Evolutionary conservation across 2,797 vertebrate genomes (phyloP).

Genomic region (Enteromius mattozi): DNA sequence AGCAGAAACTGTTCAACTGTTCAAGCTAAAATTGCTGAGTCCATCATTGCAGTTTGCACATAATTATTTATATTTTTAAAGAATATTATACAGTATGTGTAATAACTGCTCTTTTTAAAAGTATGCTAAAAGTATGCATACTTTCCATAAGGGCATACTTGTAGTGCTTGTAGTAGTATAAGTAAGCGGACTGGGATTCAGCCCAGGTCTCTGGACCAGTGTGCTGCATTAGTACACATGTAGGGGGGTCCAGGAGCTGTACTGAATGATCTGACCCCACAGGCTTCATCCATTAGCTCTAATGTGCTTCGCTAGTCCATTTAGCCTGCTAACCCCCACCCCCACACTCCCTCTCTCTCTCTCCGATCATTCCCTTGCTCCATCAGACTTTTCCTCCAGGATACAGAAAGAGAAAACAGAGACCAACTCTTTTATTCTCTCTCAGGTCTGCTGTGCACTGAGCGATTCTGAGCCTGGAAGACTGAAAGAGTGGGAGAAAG

Average conservation of each 20-base stretch:
- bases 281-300: conserved; percentile 55
- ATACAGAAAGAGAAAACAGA: conserved; percentile 26
- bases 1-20: neutral
- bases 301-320: conserved; percentile 52
- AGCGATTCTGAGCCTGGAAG: conserved; percentile 12
- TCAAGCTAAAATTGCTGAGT: neutral
- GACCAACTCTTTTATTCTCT: conserved; percentile 6
- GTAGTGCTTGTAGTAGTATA: neutral
- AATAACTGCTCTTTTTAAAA: neutral
- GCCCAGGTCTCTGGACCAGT: conserved; percentile 5
- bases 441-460: neutral
- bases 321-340: conserved; percentile 38
- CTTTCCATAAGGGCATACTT: neutral
- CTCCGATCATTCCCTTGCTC: conserved; percentile 4
- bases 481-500: conserved; percentile 32
- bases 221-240: conserved; percentile 35
- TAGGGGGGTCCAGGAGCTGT: conserved; percentile 22
- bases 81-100: neutral
- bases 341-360: neutral
- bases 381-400: conserved; percentile 36
- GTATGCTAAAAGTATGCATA: neutral
- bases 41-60: too few species aligned
- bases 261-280: conserved; percentile 43
- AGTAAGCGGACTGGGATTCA: neutral
- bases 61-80: neutral